A percentile compares a stretch with the other conserved stretches of the same genome.
phyloP scores from a whole-genome alignment of 2,113 vertebrate species.

The Suricata suricatta region DNA sequence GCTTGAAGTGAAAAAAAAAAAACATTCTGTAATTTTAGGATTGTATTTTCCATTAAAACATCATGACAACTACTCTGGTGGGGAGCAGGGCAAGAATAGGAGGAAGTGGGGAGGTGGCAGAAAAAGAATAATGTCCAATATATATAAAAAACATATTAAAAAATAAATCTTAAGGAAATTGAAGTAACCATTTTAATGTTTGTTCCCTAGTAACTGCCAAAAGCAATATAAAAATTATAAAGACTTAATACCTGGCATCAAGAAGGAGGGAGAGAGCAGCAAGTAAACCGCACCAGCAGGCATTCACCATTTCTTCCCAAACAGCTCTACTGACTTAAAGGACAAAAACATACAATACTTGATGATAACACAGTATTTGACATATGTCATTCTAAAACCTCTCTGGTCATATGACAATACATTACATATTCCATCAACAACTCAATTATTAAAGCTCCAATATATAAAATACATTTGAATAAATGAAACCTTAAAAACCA shows the following conservation, averaged over 20 bases:
- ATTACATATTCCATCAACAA: conserved; percentile 23
- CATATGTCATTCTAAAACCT: not conserved
- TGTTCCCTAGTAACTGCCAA: not conserved
- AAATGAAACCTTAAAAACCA: not conserved
- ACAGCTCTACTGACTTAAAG: conserved; percentile 92
- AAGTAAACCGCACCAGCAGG: conserved; percentile 98
- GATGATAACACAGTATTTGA: not conserved
- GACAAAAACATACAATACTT: conserved; percentile 49
- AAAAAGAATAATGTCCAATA: not conserved
- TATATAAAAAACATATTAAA: not conserved
- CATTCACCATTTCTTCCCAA: conserved; percentile 99
- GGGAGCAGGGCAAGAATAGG: not conserved
- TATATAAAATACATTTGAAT: conserved; percentile 23
- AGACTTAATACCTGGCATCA: conserved; percentile 93
- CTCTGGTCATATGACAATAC: not conserved
- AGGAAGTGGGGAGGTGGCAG: not conserved
- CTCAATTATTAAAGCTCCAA: not conserved
- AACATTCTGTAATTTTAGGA: not conserved
- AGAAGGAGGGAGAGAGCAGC: conserved; percentile 96
- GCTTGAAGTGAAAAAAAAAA: not conserved
- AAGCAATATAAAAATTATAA: not conserved
- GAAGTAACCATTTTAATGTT: not conserved
- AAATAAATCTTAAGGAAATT: conserved; percentile 18
- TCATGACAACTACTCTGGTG: not conserved
- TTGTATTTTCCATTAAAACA: not conserved